Percentiles rank a stretch among this genome's conserved stretches.
These are phyloP conservation scores for Crocallis elinguaria DNA, from an alignment of 2,888 invertebrate species.

Conservation along the genomic window DNA sequence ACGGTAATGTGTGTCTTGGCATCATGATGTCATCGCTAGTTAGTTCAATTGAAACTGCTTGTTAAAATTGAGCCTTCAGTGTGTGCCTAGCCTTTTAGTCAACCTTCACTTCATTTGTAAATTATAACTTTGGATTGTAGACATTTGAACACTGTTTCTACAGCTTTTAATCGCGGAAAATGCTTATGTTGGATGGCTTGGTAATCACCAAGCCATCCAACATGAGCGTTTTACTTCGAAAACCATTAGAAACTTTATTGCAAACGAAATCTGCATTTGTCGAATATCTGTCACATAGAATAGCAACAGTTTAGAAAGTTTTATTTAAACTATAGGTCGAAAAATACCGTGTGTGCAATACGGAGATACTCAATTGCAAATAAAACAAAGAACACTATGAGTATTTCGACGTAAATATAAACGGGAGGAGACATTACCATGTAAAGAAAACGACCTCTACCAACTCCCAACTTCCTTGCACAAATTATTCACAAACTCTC, in stretches of 20 bases:
- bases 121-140: constrained; percentile 29
- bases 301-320: constrained; percentile 15
- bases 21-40: constrained; percentile 57
- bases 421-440: constrained; percentile 63
- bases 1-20: constrained; percentile 30
- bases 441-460: constrained; percentile 73
- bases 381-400: constrained; percentile 57
- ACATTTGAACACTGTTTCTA: not conserved
- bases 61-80: constrained; percentile 36
- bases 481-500: constrained; percentile 37
- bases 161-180: not conserved
- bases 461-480: constrained; percentile 65
- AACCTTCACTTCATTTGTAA: constrained; percentile 29
- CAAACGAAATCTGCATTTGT: constrained; percentile 8
- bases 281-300: constrained; percentile 21
- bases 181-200: not conserved
- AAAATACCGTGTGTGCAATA: constrained; percentile 16
- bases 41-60: constrained; percentile 48
- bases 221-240: no score
- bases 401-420: constrained; percentile 63
- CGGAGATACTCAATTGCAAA: constrained; percentile 22
- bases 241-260: not conserved
- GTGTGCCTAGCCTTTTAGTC: constrained; percentile 20
- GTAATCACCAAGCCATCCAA: not conserved
- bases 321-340: constrained; percentile 28